Evolutionary conservation across 2,888 invertebrate species (phyloP).

Genomic region (Chymomyza caudatula): DNA sequence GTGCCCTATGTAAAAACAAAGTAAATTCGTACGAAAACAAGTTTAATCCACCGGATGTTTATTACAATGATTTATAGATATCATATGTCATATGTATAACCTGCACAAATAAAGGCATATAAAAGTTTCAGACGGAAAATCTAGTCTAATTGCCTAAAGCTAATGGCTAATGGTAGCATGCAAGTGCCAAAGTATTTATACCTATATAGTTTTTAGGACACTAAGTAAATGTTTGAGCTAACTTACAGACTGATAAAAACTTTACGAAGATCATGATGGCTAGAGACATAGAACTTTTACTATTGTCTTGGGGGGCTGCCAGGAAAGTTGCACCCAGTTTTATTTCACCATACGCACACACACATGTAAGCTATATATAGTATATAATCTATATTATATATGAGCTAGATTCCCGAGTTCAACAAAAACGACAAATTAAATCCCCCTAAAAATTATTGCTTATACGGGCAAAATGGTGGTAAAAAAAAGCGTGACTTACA

Average conservation of each 20-base stretch:
- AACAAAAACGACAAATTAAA: constrained; percentile 40
- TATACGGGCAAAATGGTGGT: background rate
- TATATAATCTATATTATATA: constrained; percentile 52
- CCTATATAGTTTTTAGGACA: background rate
- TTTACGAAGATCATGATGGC: constrained; percentile 2
- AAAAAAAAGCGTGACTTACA: constrained; percentile 55
- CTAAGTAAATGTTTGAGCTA: background rate
- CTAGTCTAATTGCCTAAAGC: background rate
- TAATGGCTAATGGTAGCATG: background rate
- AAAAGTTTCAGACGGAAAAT: background rate
- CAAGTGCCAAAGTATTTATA: background rate
- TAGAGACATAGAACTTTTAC: constrained; percentile 26
- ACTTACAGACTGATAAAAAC: background rate
- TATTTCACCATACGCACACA: background rate
- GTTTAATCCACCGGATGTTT: background rate
- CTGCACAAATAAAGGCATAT: background rate
- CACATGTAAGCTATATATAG: background rate
- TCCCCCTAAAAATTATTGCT: constrained; percentile 29
- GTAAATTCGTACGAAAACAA: background rate
- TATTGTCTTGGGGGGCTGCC: background rate
- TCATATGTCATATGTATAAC: background rate
- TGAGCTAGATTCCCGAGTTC: constrained; percentile 3
- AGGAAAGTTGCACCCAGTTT: background rate
- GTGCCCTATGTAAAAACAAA: background rate
- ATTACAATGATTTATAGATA: background rate